Percentiles rank a stretch among this genome's conserved stretches.
Evolutionary conservation across 2,888 invertebrate genomes (phyloP).

Genomic region (Drosophila nigricruria): DNA sequence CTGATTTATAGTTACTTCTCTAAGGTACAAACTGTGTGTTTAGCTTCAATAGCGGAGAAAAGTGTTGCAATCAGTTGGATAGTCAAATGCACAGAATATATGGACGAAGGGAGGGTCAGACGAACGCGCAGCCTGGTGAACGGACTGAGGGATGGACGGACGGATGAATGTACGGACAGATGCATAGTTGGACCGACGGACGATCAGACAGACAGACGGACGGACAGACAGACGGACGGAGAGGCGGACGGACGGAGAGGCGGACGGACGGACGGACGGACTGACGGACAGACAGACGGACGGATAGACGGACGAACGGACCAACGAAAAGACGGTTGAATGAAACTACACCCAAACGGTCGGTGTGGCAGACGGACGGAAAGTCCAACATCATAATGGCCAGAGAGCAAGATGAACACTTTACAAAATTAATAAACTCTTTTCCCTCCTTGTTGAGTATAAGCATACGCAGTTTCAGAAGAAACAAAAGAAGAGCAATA

Average conservation of each 20-base stretch:
- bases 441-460: too few relatives aligned
- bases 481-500: too few relatives aligned
- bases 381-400: too few relatives aligned
- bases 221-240: background rate
- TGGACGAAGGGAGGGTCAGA: background rate
- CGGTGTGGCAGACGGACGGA: too few relatives aligned
- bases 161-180: background rate
- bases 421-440: too few relatives aligned
- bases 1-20: too few relatives aligned
- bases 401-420: too few relatives aligned
- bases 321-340: too few relatives aligned
- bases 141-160: background rate
- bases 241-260: rapidly evolving
- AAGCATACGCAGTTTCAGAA: too few relatives aligned
- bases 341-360: background rate
- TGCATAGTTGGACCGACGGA: rapidly evolving
- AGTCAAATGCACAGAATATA: background rate
- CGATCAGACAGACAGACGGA: background rate
- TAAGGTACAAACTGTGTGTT: background rate
- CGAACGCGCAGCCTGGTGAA: background rate
- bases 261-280: background rate
- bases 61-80: background rate
- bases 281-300: background rate
- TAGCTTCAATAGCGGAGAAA: rapidly evolving
- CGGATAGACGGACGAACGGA: rapidly evolving